Evolutionary conservation across 2,888 invertebrate genomes (phyloP), one percentile per base, ranked within the genome.

Genomic region (Caradrina clavipalpis): DNA sequence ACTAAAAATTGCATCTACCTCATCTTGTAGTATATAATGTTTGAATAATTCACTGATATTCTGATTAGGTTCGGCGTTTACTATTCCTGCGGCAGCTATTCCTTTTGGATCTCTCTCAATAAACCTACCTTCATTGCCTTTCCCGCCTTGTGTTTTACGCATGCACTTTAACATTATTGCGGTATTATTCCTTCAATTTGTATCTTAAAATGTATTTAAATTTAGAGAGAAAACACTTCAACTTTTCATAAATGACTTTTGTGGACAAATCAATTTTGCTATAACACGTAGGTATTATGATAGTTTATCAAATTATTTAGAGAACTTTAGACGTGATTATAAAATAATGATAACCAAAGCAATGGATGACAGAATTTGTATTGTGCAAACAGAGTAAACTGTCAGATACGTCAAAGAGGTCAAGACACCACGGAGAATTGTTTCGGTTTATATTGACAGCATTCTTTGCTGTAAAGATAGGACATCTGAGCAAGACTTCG

Each of bases 121-220:
- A 75, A 90, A 90, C 84, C 80, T 83, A 5, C 88, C 88, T 39
- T 65, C 49, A 64, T 92, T 91, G 21, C 90, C 90, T 76, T 90
- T 90, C 1, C 90, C 90, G 0, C 89, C 89, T 19, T 80, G 76
- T 22, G 77, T 81, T 60, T 62, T 59, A 51, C 2, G 22, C 11
- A 15, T 22, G 19, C 69, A 67, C 5, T 49, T 55, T 45, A 57
- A 59, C 66, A 77, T 68, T 45, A 13, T 65, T 55, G 22, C 15
- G 2, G 2, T 17, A 39, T 19, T n/a, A 2, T 15, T 15, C 11
- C 39, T 39, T 17, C 0, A 19, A 5, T 26, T 21, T 50, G 31
- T 15, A 26, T 1, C 21, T 50, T 45, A 50, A 8, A 42, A 21
- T 42, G 2, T 54, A 13, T 15, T 22, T 55, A 5, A 42, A 11